A percentile compares a stretch with the other conserved stretches of the same genome.
Conservation (phyloP, 2,888 invertebrate species). For the Mythimna albipuncta region DNA sequence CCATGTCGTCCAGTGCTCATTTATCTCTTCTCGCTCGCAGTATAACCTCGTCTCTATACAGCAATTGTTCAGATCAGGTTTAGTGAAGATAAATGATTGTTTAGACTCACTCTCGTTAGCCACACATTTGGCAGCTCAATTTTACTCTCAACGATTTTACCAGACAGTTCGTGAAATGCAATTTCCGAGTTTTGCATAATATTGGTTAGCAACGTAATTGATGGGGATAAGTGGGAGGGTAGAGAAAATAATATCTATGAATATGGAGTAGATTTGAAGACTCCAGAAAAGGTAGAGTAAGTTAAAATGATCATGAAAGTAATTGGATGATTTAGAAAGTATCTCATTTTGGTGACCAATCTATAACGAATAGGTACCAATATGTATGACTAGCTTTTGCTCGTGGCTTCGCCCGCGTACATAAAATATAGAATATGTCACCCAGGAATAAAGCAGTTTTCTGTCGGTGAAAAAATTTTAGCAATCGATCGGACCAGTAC, state of each 20-base stretch:
- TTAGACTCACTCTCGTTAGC: slow-evolving; percentile 35
- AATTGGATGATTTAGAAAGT: too few species aligned
- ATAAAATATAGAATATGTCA: too few species aligned
- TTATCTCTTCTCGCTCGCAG: slow-evolving; percentile 7
- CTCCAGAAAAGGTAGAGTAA: too few species aligned
- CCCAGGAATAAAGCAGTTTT: too few species aligned
- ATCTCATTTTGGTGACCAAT: too few species aligned
- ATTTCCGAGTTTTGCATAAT: slow-evolving; percentile 28
- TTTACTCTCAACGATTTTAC: slow-evolving; percentile 7
- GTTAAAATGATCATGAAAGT: too few species aligned
- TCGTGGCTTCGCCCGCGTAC: too few species aligned
- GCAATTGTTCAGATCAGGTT: slow-evolving; percentile 46
- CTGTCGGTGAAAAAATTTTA: too few species aligned
- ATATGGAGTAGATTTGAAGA: background rate
- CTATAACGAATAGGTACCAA: too few species aligned
- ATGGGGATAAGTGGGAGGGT: background rate
- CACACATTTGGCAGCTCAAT: slow-evolving; percentile 46
- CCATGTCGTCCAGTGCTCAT: too few species aligned
- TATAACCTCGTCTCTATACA: slow-evolving; percentile 16
- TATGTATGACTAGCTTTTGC: too few species aligned
- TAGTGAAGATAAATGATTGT: slow-evolving; percentile 52
- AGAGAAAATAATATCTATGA: background rate
- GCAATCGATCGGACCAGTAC: too few species aligned
- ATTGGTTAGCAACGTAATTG: background rate
- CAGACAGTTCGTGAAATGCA: background rate